Base-by-base conservation (phyloP, 2,797 vertebrate genomes). In the Tympanoctomys barrerae region DNA sequence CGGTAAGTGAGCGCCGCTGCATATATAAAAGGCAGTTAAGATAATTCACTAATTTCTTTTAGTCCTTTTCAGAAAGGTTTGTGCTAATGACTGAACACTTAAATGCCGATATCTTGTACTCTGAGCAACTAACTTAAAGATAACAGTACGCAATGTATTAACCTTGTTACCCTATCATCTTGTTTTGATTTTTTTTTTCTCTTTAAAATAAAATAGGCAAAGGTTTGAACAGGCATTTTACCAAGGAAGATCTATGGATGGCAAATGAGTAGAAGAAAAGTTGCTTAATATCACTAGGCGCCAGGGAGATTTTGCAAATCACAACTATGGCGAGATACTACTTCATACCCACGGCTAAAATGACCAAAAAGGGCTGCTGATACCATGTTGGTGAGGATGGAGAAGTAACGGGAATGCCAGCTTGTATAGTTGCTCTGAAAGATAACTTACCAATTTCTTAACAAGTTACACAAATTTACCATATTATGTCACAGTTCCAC, bases 191-290 rank as follows among this genome's bases (percentile, higher is more conserved):
- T 61, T 61, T 61, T 59, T 61, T 22, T 24, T 61, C 59, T 61
- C 57, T 59, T 59, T 59, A 59, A 59, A 59, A 59, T 61, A 61
- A 1, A 93, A 80, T 73, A 46, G 78, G 42, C 46, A 87, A 75
- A 94, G 5, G 71, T 75, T 16, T 92, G 19, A 85, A 66, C 5
- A 94, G 26, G 1, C 46, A 87, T 79, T 89, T 96, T 14, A 92
- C 77, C n/a, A 80, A 80, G 95, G 62, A 83, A 84, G 79, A 93
- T 64, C 24, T 3, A 70, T 1, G 66, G 18, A 66, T 79, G 54
- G 78, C 24, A 93, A 91, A 79, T 59, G 80, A 83, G 24, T 33
- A 87, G 13, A 73, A 80, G 42, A 66, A 81, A 87, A 80, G 54
- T 71, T 85, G 42, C 31, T 57, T 3, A 57, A 52, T 57, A 82